These are phyloP conservation scores for Syngnathus acus DNA, from an alignment of 2,797 vertebrate species.

Conservation along the genomic window DNA sequence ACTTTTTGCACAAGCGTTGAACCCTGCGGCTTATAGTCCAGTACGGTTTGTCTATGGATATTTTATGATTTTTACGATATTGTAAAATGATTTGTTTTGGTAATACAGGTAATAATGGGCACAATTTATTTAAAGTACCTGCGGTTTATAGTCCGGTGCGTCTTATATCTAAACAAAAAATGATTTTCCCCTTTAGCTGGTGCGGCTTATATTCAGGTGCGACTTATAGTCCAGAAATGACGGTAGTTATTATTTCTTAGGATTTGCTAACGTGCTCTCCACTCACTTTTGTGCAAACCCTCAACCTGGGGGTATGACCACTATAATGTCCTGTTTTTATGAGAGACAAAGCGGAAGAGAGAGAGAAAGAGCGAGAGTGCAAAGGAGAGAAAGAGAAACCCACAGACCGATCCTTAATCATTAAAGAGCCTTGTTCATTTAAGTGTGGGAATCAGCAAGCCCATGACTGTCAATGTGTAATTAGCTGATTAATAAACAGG, in stretches of 20 bases:
- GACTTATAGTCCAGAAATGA: too few relatives aligned
- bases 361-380: not conserved
- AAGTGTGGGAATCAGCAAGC: constrained; percentile 76
- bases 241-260: constrained; percentile 1
- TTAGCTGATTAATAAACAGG: constrained; percentile 83
- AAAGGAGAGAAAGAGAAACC: not conserved
- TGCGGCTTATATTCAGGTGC: too few relatives aligned
- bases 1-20: too few relatives aligned
- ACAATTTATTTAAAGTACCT: too few relatives aligned
- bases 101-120: too few relatives aligned
- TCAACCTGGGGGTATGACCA: constrained; percentile 42
- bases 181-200: too few relatives aligned
- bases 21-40: too few relatives aligned
- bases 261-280: constrained; percentile 29
- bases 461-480: constrained; percentile 80
- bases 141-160: too few relatives aligned
- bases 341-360: constrained; percentile 3
- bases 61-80: too few relatives aligned
- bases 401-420: constrained; percentile 72
- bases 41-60: too few relatives aligned
- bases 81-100: too few relatives aligned
- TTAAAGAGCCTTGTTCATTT: constrained; percentile 76
- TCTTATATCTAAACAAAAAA: too few relatives aligned
- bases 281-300: constrained; percentile 34
- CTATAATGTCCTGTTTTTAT: constrained; percentile 29